phyloP scores from a whole-genome alignment of 2,888 invertebrate genomes.

The Oscheius sp. region DNA sequence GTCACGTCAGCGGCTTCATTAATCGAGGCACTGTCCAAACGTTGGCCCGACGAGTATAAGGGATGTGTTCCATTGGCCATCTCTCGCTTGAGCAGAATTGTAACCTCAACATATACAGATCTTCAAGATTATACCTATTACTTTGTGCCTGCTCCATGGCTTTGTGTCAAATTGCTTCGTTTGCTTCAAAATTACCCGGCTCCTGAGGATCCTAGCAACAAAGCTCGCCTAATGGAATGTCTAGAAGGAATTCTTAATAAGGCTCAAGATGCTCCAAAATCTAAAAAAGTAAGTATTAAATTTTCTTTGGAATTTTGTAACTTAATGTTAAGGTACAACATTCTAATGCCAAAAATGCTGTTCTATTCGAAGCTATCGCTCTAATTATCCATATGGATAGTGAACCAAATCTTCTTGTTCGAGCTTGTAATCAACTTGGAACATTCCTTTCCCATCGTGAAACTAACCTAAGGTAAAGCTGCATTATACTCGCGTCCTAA shows the following conservation, averaged over 20 bases:
- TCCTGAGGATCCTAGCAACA: conserved; percentile 95
- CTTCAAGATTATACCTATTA: conserved; percentile 98
- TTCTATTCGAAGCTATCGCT: conserved; percentile 98
- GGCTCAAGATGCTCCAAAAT: conserved; percentile 98
- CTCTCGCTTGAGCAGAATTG: conserved; percentile 88
- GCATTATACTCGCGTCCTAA: neutral
- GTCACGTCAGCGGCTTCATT: conserved; percentile 97
- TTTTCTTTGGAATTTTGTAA: neutral
- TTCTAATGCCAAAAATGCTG: conserved; percentile 99
- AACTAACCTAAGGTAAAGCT: conserved; percentile 84
- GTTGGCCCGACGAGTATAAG: conserved; percentile 98
- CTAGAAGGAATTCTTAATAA: conserved; percentile 76
- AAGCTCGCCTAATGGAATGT: conserved; percentile 94
- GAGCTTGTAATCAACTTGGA: conserved; percentile 97
- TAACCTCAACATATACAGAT: conserved; percentile 97
- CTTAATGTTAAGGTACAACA: conserved; percentile 83
- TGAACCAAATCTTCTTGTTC: conserved; percentile 80
- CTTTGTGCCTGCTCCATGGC: conserved; percentile 99
- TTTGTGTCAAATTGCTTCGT: conserved; percentile 93
- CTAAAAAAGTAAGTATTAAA: conserved; percentile 81
- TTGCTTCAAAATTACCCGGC: conserved; percentile 97
- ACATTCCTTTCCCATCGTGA: conserved; percentile 92
- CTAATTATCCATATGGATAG: conserved; percentile 97
- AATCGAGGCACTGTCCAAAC: conserved; percentile 96
- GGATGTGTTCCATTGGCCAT: conserved; percentile 98